phyloP scores from a whole-genome alignment of 2,888 invertebrate genomes.

The Heliconius aoede region DNA sequence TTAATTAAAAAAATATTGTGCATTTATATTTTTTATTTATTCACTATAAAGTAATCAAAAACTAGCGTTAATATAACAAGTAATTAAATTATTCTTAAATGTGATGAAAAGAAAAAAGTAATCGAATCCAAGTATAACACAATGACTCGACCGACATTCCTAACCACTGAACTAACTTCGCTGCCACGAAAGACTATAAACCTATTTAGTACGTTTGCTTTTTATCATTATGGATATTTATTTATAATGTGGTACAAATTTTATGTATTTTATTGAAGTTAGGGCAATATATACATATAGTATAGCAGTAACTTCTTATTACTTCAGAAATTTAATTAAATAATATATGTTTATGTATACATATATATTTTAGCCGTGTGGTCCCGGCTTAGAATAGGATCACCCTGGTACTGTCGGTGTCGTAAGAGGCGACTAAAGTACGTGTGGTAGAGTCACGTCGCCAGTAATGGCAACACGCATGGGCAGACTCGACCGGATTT shows the following conservation, averaged over 20 bases:
- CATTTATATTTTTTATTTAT: too few species aligned
- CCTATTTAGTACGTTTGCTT: neutral
- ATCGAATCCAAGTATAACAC: conserved; percentile 11
- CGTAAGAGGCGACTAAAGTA: too few species aligned
- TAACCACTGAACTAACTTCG: neutral
- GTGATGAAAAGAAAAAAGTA: neutral
- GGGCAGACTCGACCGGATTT: too few species aligned
- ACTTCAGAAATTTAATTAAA: too few species aligned
- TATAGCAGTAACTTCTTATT: neutral
- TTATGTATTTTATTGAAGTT: neutral
- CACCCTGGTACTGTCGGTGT: too few species aligned
- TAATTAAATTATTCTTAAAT: neutral
- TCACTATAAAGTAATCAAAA: too few species aligned
- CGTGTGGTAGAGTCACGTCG: too few species aligned
- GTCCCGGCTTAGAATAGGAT: too few species aligned
- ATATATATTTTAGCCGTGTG: too few species aligned
- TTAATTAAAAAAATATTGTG: too few species aligned
- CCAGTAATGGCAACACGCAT: too few species aligned
- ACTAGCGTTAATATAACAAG: neutral
- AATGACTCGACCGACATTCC: conserved; percentile 35
- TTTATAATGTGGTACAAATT: neutral
- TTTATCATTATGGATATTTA: conserved; percentile 1
- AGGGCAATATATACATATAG: neutral
- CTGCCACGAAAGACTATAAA: neutral
- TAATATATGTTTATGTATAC: too few species aligned